Conservation (phyloP, 2,797 vertebrate species). For the Eremophila alpestris region DNA sequence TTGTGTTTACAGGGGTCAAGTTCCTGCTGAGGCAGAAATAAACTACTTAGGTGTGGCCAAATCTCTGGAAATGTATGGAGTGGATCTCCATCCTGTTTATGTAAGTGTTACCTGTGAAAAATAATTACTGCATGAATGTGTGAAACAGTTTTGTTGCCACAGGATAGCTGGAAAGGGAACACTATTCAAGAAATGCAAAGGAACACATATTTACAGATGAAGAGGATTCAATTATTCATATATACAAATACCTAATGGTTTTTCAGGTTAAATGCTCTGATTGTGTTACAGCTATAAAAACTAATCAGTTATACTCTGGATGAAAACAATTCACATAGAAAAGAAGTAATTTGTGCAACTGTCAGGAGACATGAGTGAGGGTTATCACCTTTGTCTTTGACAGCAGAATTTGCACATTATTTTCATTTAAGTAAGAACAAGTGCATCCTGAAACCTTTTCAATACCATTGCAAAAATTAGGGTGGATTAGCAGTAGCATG, state of each 20-base stretch:
- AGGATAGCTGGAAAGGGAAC: not conserved
- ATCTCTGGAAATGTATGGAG: constrained; percentile 92
- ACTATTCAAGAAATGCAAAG: not conserved
- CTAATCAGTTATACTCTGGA: not conserved
- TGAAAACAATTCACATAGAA: not conserved
- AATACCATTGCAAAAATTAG: not conserved
- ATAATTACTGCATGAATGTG: not conserved
- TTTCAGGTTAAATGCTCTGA: constrained; percentile 48
- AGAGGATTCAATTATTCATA: not conserved
- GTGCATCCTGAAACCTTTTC: not conserved
- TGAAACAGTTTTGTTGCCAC: not conserved
- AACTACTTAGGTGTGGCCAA: constrained; percentile 87
- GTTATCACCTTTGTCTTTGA: not conserved
- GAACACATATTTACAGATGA: not conserved
- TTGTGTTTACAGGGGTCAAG: constrained; percentile 79
- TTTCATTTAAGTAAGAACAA: not conserved
- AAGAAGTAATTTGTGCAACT: not conserved
- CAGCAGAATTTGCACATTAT: not conserved
- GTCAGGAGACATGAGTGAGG: constrained; percentile 4
- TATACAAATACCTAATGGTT: not conserved
- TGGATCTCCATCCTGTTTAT: constrained; percentile 89
- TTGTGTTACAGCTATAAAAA: constrained; percentile 32
- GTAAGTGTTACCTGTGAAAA: constrained; percentile 76
- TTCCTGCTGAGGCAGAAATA: constrained; percentile 83
- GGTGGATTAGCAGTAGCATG: not conserved